phyloP scores from a whole-genome alignment of 1,140 invertebrate genomes.

The Euglossa dilemma region DNA sequence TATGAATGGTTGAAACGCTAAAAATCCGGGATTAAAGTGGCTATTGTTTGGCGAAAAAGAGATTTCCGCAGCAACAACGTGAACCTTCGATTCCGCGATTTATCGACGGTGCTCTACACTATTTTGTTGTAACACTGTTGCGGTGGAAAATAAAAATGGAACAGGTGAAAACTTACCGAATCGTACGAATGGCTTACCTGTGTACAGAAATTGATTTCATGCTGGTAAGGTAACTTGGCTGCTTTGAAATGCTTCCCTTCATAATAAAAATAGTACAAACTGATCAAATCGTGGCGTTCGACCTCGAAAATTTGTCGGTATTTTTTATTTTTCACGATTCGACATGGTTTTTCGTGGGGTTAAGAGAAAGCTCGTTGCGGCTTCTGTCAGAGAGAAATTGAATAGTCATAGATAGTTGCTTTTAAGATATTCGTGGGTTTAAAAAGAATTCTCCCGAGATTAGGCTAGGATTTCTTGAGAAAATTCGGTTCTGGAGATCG shows the following conservation, averaged over 20 bases:
- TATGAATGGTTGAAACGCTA: background rate
- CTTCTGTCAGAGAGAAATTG: no score
- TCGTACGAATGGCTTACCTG: background rate
- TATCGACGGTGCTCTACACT: background rate
- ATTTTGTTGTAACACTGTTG: background rate
- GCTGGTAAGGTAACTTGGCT: background rate
- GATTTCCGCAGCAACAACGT: background rate
- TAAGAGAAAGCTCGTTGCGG: no score
- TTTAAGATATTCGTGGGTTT: no score
- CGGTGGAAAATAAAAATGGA: background rate
- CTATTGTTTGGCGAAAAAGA: background rate
- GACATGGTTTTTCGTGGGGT: no score
- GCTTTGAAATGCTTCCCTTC: background rate
- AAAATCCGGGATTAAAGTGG: constrained; percentile 12
- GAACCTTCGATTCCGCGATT: background rate
- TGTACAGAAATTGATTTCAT: constrained; percentile 10
- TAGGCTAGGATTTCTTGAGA: no score
- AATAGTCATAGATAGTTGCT: no score
- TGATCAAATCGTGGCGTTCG: background rate
- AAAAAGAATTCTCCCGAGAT: no score
- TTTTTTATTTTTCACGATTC: no score
- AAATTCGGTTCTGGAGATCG: no score
- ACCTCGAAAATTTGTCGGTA: background rate
- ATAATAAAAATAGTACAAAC: no score
- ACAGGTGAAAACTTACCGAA: background rate